phyloP scores from a whole-genome alignment of 2,797 vertebrate genomes.

The Peromyscus melanophrys region DNA sequence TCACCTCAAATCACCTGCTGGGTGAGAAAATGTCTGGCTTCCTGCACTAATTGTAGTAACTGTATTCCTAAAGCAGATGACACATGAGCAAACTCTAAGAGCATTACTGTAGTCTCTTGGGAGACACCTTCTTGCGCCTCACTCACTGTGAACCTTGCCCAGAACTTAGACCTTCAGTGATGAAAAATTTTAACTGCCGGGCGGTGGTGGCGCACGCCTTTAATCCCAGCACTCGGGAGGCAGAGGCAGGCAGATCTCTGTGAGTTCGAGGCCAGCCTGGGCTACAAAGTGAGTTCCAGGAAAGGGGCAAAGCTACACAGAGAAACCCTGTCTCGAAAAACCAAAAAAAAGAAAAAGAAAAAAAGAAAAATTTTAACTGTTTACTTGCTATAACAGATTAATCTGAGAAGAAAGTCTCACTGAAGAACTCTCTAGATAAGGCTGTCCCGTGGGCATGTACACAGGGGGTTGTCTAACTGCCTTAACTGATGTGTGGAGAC shows the following conservation, averaged over 20 bases:
- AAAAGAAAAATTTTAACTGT: background rate
- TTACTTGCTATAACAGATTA: background rate
- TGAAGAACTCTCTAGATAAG: background rate
- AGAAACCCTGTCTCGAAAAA: too few relatives aligned
- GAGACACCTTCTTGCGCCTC: slow-evolving; percentile 51
- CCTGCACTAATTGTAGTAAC: slow-evolving; percentile 35
- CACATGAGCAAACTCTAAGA: background rate
- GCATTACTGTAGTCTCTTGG: background rate
- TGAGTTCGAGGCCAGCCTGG: too few relatives aligned
- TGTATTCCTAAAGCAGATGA: background rate
- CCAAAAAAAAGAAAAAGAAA: too few relatives aligned
- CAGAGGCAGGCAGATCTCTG: too few relatives aligned
- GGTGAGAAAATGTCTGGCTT: slow-evolving; percentile 84
- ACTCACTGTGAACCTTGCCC: background rate
- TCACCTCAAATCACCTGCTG: slow-evolving; percentile 84
- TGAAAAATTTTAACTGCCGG: background rate
- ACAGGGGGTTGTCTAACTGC: background rate
- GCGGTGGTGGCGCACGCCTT: too few relatives aligned
- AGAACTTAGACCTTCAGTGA: slow-evolving; percentile 28
- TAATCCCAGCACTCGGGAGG: too few relatives aligned
- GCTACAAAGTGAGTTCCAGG: too few relatives aligned
- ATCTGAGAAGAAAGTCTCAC: background rate
- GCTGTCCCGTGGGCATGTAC: background rate
- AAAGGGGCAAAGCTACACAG: too few relatives aligned
- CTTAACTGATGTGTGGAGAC: background rate